Conservation (phyloP, 1,140 invertebrate genomes). For the Halesus radiatus region DNA sequence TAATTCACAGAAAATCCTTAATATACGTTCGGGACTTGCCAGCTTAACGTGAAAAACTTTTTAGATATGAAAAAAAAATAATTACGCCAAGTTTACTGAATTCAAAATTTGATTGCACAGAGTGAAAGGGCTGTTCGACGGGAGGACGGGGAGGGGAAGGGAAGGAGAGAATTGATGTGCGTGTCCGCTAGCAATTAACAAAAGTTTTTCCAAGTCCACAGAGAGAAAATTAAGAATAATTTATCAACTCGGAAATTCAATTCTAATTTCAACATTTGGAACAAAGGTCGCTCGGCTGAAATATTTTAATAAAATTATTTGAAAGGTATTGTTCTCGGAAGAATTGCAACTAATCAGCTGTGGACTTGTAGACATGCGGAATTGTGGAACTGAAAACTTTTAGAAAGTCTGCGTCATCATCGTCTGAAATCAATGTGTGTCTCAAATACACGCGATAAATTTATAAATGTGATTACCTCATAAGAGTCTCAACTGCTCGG, state of each 20-base stretch:
- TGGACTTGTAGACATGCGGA: no score
- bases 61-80: neutral
- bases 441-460: no score
- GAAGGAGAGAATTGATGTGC: conserved; percentile 17
- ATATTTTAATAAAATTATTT: conserved; percentile 37
- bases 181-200: conserved; percentile 40
- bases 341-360: conserved; percentile 12
- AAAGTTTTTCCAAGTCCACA: conserved; percentile 39
- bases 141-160: neutral
- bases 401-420: no score
- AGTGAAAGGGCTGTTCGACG: neutral
- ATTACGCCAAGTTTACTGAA: conserved; percentile 3
- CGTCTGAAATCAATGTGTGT: no score
- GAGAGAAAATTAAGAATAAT: conserved; percentile 46
- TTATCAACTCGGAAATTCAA: conserved; percentile 43
- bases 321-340: conserved; percentile 4
- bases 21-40: neutral
- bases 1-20: no score
- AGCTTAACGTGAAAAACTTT: neutral
- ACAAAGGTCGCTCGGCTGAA: conserved; percentile 10
- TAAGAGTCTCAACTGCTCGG: no score
- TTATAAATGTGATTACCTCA: no score
- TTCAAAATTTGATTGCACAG: conserved; percentile 21
- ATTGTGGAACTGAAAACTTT: no score
- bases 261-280: conserved; percentile 39